Base-by-base conservation (phyloP, 2,888 invertebrate species). In the Steinernema hermaphroditum region DNA sequence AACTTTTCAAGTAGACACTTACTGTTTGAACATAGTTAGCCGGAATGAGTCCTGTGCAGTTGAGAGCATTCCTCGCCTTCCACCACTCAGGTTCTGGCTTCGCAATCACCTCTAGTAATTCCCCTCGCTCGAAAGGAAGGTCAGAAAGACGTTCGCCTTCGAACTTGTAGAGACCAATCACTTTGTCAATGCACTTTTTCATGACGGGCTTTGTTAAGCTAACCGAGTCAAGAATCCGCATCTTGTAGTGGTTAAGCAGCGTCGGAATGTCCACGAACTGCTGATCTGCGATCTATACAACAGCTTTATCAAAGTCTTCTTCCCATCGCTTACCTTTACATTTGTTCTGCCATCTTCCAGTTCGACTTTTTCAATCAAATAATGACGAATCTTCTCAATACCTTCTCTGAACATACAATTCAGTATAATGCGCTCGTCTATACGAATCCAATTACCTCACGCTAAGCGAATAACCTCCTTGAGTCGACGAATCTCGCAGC, bases 51-150 rank as follows among this genome's bases (percentile, higher is more conserved):
- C 97, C 97, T 76, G 91, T 92, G 86, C 92, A 91, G 0, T 96
- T 96, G 71, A 91, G 89, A 76, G 90, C 90, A 89, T 96, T 96
- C 83, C 92, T 91, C 2, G 96, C 97, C 74, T 95, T 94, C 97
- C 97, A 97, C 97, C 97, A 98, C 86, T 95, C 94, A 79, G 96
- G 96, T 88, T 97, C 97, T 87, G 96, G 95, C 84, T 95, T 93
- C 78, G 93, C 92, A 80, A 96, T 91, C 49, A 85, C 74, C 80
- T 97, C 91, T 82, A 94, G 93, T 8, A 94, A 91, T 88, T 97
- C 97, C 72, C 94, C 95, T 88, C 93, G 93, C 81, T 92, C 92
- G 89, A 97, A 97, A 19, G 96, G 94, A 57, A 97, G 90, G 89
- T 98, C 97, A 83, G 96, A 96, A 16, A 92, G 91, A 87, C 96